Conservation (phyloP, 2,888 invertebrate genomes). For the Drosophila melanosoma region DNA sequence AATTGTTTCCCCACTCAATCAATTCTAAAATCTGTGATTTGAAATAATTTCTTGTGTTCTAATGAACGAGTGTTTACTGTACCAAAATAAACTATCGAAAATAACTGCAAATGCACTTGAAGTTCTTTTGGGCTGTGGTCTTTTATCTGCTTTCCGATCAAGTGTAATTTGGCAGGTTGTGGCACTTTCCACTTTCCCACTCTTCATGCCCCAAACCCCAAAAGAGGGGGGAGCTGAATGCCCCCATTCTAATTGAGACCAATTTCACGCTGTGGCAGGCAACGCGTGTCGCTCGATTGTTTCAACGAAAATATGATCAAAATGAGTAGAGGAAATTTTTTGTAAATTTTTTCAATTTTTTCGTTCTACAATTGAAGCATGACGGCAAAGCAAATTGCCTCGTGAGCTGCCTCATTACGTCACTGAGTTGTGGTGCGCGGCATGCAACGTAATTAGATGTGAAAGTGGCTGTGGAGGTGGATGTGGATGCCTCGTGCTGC, state of each 20-base stretch:
- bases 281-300: conserved; percentile 80
- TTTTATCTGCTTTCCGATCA: conserved; percentile 1
- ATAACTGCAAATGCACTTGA: conserved; percentile 37
- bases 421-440: conserved; percentile 76
- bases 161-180: conserved; percentile 29
- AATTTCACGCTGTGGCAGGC: conserved; percentile 76
- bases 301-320: conserved; percentile 76
- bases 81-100: conserved; percentile 11
- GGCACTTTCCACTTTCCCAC: conserved; percentile 28
- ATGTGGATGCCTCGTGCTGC: conserved; percentile 31
- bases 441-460: conserved; percentile 67
- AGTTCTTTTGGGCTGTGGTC: conserved; percentile 9
- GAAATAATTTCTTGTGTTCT: not conserved
- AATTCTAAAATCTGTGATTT: not conserved
- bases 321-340: conserved; percentile 20
- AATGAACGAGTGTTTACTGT: not conserved
- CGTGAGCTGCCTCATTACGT: conserved; percentile 80
- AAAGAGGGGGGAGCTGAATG: conserved; percentile 4
- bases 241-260: conserved; percentile 60
- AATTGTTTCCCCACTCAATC: not conserved
- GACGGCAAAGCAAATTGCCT: conserved; percentile 75
- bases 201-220: not conserved
- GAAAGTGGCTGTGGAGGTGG: conserved; percentile 46
- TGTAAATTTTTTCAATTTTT: conserved; percentile 76
- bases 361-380: conserved; percentile 73